A percentile compares a stretch with the other conserved stretches of the same genome.
These are phyloP conservation scores for Drosophila cognata DNA, from an alignment of 2,888 invertebrate species.

Conservation along the genomic window DNA sequence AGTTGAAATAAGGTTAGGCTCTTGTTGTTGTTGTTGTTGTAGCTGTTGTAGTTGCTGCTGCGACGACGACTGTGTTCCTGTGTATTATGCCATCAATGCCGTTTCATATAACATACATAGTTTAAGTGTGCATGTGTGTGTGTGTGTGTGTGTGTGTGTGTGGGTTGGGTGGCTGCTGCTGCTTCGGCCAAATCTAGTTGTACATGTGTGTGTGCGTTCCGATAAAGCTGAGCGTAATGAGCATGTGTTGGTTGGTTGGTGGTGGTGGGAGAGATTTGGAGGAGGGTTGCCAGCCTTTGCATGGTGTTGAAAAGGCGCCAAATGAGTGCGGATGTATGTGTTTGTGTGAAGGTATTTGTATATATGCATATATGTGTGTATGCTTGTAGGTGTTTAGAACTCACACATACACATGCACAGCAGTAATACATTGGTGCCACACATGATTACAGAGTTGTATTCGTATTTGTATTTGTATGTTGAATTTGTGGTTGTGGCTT, in stretches of 20 bases:
- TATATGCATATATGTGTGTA: slow-evolving; percentile 26
- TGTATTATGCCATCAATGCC: slow-evolving; percentile 81
- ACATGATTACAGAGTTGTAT: slow-evolving; percentile 76
- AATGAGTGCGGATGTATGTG: slow-evolving; percentile 53
- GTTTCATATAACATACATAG: slow-evolving; percentile 66
- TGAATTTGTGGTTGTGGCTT: slow-evolving; percentile 78
- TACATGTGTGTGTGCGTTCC: slow-evolving; percentile 48
- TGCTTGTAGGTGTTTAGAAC: slow-evolving; percentile 74
- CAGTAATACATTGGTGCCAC: slow-evolving; percentile 50
- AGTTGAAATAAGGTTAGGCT: slow-evolving; percentile 75
- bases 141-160: slow-evolving; percentile 13
- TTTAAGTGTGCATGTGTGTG: slow-evolving; percentile 55
- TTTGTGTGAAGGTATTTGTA: slow-evolving; percentile 25
- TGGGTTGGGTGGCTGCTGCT: slow-evolving; percentile 29
- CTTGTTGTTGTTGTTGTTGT: slow-evolving; percentile 36
- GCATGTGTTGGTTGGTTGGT: slow-evolving; percentile 52
- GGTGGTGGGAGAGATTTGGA: slow-evolving; percentile 48
- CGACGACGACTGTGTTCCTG: slow-evolving; percentile 1
- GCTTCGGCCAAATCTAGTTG: slow-evolving; percentile 53
- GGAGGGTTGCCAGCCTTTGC: slow-evolving; percentile 47
- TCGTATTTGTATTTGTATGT: slow-evolving; percentile 73
- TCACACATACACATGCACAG: slow-evolving; percentile 21
- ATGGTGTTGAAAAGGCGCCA: slow-evolving; percentile 79
- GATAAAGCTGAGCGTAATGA: slow-evolving; percentile 80
- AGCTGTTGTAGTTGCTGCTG: slow-evolving; percentile 40